phyloP scores from a whole-genome alignment of 2,888 invertebrate genomes.

The Patella depressa region DNA sequence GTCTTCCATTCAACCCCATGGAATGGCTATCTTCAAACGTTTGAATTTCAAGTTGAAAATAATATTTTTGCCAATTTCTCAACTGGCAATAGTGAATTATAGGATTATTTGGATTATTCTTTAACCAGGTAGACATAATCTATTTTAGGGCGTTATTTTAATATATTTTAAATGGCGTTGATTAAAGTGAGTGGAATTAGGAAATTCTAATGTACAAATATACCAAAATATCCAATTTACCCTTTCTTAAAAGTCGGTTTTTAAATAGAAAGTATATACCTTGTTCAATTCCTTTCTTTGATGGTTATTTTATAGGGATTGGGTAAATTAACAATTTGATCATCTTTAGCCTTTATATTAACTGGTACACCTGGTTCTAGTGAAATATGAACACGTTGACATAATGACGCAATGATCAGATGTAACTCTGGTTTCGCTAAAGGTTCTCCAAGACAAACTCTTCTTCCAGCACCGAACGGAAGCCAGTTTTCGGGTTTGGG shows the following conservation, averaged over 20 bases:
- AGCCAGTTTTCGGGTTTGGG: slow-evolving; percentile 53
- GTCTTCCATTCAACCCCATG: no score
- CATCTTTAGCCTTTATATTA: slow-evolving; percentile 21
- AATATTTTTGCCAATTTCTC: no score
- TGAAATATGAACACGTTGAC: slow-evolving; percentile 41
- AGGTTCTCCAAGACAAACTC: slow-evolving; percentile 59
- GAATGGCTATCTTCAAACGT: no score
- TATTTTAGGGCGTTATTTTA: no score
- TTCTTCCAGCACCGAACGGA: slow-evolving; percentile 57
- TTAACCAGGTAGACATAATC: no score
- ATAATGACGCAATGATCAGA: slow-evolving; percentile 43
- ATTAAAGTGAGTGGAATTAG: no score
- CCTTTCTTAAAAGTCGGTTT: background rate
- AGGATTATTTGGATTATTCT: no score
- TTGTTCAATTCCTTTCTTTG: slow-evolving; percentile 20
- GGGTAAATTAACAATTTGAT: background rate
- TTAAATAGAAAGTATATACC: background rate
- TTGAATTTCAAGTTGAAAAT: no score
- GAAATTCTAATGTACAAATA: no score
- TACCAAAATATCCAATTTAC: no score
- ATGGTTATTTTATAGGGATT: slow-evolving; percentile 33
- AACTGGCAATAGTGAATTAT: no score
- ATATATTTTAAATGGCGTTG: no score
- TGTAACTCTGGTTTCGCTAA: slow-evolving; percentile 56
- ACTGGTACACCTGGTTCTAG: slow-evolving; percentile 31